A percentile compares a stretch with the other conserved stretches of the same genome.
Conservation (phyloP, 2,113 vertebrate genomes). For the Malaclemys terrapin region DNA sequence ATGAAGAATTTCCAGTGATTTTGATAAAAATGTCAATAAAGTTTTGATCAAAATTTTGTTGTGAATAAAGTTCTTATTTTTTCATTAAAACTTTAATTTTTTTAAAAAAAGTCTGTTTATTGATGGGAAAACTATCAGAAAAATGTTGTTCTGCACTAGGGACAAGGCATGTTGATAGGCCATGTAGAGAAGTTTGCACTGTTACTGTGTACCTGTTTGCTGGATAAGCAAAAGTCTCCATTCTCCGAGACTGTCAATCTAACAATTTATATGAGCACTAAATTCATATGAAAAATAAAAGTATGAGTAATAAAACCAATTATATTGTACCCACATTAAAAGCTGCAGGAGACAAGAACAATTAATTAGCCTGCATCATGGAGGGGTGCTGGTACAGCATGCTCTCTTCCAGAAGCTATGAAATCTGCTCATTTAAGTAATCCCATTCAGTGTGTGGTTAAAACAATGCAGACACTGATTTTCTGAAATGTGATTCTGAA, state of each 20-base stretch:
- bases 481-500: background rate
- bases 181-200: background rate
- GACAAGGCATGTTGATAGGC: background rate
- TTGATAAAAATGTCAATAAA: background rate
- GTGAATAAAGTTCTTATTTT: background rate
- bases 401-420: background rate
- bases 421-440: background rate
- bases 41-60: background rate
- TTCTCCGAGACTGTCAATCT: background rate
- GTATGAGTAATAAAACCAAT: background rate
- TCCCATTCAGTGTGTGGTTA: background rate
- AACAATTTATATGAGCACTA: background rate
- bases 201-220: background rate
- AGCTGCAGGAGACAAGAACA: background rate
- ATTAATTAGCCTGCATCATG: conserved; percentile 1
- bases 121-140: background rate
- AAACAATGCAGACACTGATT: background rate
- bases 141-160: background rate
- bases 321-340: background rate
- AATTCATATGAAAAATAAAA: conserved; percentile 1
- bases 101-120: background rate
- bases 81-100: background rate
- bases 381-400: background rate
- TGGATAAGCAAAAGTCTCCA: background rate
- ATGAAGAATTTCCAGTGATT: background rate